phyloP scores from a whole-genome alignment of 2,113 vertebrate species.

The Noturus placidus region DNA sequence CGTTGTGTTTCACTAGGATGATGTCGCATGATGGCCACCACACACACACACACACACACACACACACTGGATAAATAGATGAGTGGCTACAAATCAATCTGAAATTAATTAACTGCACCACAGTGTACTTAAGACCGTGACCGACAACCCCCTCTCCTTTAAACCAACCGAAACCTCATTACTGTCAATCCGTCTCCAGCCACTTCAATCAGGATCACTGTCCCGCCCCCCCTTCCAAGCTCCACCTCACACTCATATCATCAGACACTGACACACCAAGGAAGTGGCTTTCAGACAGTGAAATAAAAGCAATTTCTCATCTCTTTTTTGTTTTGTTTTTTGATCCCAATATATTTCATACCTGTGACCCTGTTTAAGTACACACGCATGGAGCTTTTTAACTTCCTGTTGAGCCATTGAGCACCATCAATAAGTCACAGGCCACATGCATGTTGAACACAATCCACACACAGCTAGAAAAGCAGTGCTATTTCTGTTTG shows the following conservation, averaged over 20 bases:
- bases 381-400: neutral
- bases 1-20: neutral
- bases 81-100: neutral
- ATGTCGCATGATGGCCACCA: neutral
- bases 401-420: conserved; percentile 46
- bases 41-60: neutral
- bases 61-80: neutral
- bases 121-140: conserved; percentile 11
- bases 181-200: conserved; percentile 9
- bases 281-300: neutral
- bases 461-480: neutral
- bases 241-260: neutral
- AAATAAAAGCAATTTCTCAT: neutral
- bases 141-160: neutral
- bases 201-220: conserved; percentile 28
- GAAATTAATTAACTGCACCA: neutral
- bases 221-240: neutral
- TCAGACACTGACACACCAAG: neutral
- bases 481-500: conserved; percentile 7
- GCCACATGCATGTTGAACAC: conserved; percentile 28
- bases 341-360: neutral
- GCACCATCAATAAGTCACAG: conserved; percentile 30
- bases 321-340: neutral
- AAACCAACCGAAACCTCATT: neutral
- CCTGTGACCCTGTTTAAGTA: conserved; percentile 45